Conservation (phyloP, 2,113 vertebrate species). For the Calidris pygmaea region DNA sequence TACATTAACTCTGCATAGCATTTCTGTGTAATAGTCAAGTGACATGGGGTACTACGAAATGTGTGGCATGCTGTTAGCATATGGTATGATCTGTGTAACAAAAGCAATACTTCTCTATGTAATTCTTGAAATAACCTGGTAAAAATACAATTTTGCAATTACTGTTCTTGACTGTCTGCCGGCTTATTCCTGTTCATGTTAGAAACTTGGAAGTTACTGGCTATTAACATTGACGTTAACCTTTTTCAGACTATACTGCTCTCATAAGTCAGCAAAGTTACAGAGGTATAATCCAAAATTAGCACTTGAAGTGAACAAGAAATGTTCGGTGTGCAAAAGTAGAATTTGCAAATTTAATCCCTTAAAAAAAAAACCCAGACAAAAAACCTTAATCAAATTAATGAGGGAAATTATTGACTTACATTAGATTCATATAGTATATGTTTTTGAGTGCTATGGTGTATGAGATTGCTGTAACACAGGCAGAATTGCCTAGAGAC, state of each 20-base stretch:
- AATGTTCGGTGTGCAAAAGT: background rate
- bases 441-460: background rate
- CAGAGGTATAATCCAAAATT: background rate
- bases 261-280: background rate
- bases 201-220: background rate
- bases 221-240: background rate
- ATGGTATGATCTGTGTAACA: background rate
- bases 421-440: background rate
- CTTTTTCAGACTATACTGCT: background rate
- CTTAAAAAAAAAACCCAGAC: background rate
- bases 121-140: background rate
- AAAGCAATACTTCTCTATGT: background rate
- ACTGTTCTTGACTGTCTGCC: fast-evolving
- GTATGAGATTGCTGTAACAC: background rate
- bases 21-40: background rate
- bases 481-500: background rate
- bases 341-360: background rate
- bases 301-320: background rate
- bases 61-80: background rate
- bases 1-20: background rate
- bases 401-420: background rate
- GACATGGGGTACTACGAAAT: fast-evolving
- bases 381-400: background rate
- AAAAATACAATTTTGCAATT: background rate
- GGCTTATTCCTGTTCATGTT: background rate